Evolutionary conservation across 2,113 vertebrate species (phyloP), one percentile per base, ranked within the genome.

Genomic region (Gobiocypris rarus): DNA sequence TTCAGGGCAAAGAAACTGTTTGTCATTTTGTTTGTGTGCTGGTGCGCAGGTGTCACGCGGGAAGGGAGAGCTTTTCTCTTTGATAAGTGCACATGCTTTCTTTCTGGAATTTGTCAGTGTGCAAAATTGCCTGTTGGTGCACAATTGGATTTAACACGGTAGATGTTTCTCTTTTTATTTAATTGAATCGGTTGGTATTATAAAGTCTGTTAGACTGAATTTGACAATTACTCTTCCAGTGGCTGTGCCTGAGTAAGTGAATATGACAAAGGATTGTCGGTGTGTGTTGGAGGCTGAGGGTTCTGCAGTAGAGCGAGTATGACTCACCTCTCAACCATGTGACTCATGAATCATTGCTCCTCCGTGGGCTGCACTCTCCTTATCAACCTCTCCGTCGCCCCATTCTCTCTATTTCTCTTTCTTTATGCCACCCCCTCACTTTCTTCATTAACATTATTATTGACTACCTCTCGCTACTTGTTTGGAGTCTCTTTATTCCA

Each of bases 281-380:
- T 85, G 85, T 76, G 89, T 76, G 89, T 78, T 82, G 63, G 86
- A 86, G 85, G 85, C 85, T 70, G 83, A 86, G 84, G 80, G 83
- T 88, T 92, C 91, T 93, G 93, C 93, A 91, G 93, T 88, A 86
- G 83, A 91, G 91, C 89, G 86, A 89, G 92, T 70, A 94, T 94
- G 94, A 94, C 85, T 94, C 94, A 94, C 89, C 90, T 89, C 88
- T 88, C 81, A 85, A 89, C 88, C 93, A 94, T 89, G 92, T 94
- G 93, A 93, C 92, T 85, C 89, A 93, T 93, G 93, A 94, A 90
- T 94, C 93, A 94, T 88, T 88, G 91, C 90, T 91, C 90, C 88
- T 93, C 89, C 63, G 89, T 89, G 89, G 88, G 90, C 90, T 91
- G 87, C 89, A 87, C 90, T 90, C 84, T 88, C 86, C 82, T 88